phyloP scores from a whole-genome alignment of 1,140 invertebrate genomes.

The Hetaerina americana region DNA sequence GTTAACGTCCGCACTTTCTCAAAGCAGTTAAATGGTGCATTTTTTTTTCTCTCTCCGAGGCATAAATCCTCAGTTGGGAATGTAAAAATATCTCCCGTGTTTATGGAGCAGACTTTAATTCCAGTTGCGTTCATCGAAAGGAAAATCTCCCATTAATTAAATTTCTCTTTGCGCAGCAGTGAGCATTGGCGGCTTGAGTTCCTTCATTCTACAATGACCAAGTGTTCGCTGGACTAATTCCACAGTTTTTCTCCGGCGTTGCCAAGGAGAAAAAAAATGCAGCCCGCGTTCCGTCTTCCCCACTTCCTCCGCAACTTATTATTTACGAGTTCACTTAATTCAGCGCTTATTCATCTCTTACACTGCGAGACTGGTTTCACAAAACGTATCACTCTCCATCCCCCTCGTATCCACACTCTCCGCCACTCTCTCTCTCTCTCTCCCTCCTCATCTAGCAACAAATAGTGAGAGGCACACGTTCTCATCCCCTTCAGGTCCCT shows the following conservation, averaged over 20 bases:
- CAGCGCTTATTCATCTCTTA: background rate
- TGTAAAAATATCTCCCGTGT: too few relatives aligned
- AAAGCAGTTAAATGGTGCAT: too few relatives aligned
- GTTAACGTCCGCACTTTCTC: too few relatives aligned
- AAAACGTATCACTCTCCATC: background rate
- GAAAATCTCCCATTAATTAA: background rate
- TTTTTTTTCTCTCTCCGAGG: too few relatives aligned
- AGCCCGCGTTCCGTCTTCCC: background rate
- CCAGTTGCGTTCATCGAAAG: background rate
- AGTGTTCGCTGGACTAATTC: background rate
- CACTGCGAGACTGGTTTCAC: background rate
- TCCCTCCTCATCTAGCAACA: background rate
- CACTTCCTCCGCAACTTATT: background rate
- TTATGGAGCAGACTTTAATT: too few relatives aligned
- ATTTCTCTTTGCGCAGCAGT: background rate
- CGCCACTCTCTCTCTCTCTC: background rate
- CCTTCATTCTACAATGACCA: background rate
- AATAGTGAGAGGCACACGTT: too few relatives aligned
- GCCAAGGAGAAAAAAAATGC: too few relatives aligned
- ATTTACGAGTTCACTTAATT: background rate
- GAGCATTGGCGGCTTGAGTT: background rate
- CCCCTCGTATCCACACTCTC: too few relatives aligned
- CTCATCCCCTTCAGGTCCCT: too few relatives aligned
- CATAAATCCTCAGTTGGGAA: too few relatives aligned
- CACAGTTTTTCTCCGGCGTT: background rate